phyloP scores from a whole-genome alignment of 2,888 invertebrate genomes.

The Lacanobia oleracea region DNA sequence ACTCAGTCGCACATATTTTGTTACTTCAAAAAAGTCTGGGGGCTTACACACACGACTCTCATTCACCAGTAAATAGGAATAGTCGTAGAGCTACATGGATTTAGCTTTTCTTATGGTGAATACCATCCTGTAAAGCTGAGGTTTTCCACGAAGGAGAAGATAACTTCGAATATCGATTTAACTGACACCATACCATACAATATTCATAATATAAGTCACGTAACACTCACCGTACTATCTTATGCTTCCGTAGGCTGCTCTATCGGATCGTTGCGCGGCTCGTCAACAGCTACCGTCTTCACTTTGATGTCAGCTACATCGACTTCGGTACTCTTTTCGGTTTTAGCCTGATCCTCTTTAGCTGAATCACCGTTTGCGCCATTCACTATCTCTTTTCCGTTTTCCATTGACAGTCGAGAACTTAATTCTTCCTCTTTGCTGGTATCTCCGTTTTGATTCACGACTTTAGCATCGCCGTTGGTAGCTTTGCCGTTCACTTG shows the following conservation, averaged over 20 bases:
- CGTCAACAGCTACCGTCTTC: constrained; percentile 89
- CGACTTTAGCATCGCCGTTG: constrained; percentile 76
- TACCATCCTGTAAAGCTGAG: neutral
- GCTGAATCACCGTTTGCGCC: constrained; percentile 75
- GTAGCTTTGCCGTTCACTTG: constrained; percentile 83
- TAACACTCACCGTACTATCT: constrained; percentile 80
- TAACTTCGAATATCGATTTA: neutral
- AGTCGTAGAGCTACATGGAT: neutral
- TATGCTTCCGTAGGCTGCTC: constrained; percentile 90
- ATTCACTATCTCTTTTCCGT: constrained; percentile 78
- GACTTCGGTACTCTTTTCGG: constrained; percentile 78
- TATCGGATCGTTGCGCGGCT: constrained; percentile 83
- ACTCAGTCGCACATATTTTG: no score
- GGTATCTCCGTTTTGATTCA: constrained; percentile 80
- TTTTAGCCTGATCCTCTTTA: constrained; percentile 80
- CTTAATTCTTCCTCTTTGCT: constrained; percentile 80
- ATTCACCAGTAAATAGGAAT: no score
- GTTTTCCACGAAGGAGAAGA: neutral
- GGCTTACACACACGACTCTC: no score
- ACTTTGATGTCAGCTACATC: constrained; percentile 89
- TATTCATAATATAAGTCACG: constrained; percentile 8
- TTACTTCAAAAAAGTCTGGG: no score
- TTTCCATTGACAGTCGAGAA: constrained; percentile 82
- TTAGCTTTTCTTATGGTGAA: neutral
- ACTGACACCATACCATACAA: neutral